Conservation (phyloP, 1,140 invertebrate species). For the Lasioglossum albipes region DNA sequence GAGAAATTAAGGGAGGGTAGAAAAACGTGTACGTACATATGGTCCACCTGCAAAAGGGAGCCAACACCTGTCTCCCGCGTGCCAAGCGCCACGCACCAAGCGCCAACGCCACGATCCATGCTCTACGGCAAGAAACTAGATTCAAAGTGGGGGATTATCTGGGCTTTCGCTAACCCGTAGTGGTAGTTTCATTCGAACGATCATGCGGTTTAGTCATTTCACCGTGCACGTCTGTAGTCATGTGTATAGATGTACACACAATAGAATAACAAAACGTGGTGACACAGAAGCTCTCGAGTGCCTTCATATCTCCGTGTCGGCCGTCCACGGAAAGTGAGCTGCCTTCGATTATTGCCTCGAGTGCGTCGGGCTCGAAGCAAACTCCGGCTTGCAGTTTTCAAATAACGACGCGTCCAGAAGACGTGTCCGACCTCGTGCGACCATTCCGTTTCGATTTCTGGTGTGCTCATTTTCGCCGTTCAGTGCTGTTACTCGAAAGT, state of each 20-base stretch:
- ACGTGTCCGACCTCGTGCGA: too few relatives aligned
- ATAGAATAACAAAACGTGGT: not conserved
- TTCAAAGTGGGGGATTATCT: slow-evolving; percentile 51
- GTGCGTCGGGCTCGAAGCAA: too few relatives aligned
- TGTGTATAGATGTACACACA: not conserved
- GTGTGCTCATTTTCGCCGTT: too few relatives aligned
- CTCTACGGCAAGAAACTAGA: slow-evolving; percentile 57
- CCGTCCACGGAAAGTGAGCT: too few relatives aligned
- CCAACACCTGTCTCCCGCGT: slow-evolving; percentile 75
- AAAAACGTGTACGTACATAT: slow-evolving; percentile 62
- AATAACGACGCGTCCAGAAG: too few relatives aligned
- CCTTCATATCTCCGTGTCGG: too few relatives aligned
- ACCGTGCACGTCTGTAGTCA: not conserved
- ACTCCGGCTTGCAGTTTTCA: too few relatives aligned
- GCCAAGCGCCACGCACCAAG: slow-evolving; percentile 6
- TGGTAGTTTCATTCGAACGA: slow-evolving; percentile 62
- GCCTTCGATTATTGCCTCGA: too few relatives aligned
- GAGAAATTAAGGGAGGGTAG: slow-evolving; percentile 38
- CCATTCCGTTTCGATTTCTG: too few relatives aligned
- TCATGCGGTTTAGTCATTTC: slow-evolving; percentile 44
- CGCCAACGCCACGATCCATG: slow-evolving; percentile 65
- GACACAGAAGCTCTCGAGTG: too few relatives aligned
- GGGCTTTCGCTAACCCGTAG: slow-evolving; percentile 59
- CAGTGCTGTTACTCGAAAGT: too few relatives aligned
- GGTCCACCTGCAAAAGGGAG: slow-evolving; percentile 75